These are phyloP conservation scores for Pteromalus puparum DNA, from an alignment of 1,140 invertebrate genomes.

Conservation along the genomic window DNA sequence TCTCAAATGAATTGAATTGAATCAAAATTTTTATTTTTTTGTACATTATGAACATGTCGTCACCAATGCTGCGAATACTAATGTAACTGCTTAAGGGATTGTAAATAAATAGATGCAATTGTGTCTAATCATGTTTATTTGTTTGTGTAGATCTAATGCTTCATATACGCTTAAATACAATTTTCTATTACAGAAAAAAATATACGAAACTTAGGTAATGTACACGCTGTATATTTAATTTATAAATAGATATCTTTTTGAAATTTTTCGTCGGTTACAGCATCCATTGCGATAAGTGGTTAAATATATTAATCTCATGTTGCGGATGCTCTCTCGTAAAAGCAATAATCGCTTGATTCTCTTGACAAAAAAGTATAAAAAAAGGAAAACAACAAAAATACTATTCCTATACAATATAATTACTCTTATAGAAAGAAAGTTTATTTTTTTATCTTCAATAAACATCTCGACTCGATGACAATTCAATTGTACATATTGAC, in stretches of 20 bases:
- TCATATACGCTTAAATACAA: constrained; percentile 74
- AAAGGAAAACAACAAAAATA: constrained; percentile 41
- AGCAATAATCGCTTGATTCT: constrained; percentile 52
- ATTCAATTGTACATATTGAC: constrained; percentile 70
- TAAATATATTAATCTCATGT: constrained; percentile 73
- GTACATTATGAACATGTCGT: too few relatives aligned
- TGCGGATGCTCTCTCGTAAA: constrained; percentile 54
- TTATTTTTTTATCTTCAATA: constrained; percentile 47
- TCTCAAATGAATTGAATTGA: too few relatives aligned
- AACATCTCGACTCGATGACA: constrained; percentile 57
- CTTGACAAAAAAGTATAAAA: constrained; percentile 58
- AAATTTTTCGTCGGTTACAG: constrained; percentile 65
- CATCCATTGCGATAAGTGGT: constrained; percentile 64
- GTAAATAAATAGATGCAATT: constrained; percentile 42
- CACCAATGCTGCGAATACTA: too few relatives aligned
- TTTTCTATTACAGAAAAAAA: constrained; percentile 72
- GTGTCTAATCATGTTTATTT: constrained; percentile 74
- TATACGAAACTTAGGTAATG: constrained; percentile 72
- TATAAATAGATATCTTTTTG: constrained; percentile 69
- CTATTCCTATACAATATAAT: constrained; percentile 56
- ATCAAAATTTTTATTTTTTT: too few relatives aligned
- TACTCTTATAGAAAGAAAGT: constrained; percentile 54
- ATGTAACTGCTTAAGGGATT: too few relatives aligned
- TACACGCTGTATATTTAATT: constrained; percentile 69
- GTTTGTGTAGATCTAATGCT: constrained; percentile 71